These are phyloP conservation scores for Drosophila sturtevanti DNA, from an alignment of 1,140 invertebrate species.

Conservation along the genomic window DNA sequence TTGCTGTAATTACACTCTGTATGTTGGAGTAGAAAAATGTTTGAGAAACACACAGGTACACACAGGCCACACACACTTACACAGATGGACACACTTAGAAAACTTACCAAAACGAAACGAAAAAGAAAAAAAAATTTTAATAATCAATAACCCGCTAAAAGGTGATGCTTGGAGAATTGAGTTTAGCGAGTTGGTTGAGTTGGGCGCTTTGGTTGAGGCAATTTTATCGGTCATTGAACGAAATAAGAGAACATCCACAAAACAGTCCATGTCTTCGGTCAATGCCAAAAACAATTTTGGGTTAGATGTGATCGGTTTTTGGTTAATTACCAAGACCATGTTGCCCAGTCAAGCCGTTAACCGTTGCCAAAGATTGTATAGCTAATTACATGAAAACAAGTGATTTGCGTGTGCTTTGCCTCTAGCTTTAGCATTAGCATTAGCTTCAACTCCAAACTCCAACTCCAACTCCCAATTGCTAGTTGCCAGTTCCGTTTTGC, in stretches of 20 bases:
- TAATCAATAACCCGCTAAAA: slow-evolving; percentile 79
- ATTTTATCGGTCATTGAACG: slow-evolving; percentile 80
- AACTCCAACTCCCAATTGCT: slow-evolving; percentile 13
- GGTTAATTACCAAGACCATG: slow-evolving; percentile 66
- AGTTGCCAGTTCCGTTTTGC: slow-evolving; percentile 34
- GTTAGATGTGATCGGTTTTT: slow-evolving; percentile 73
- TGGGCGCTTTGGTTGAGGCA: slow-evolving; percentile 54
- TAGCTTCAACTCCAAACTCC: slow-evolving; percentile 34
- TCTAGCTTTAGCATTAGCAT: slow-evolving; percentile 31
- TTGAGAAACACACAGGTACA: slow-evolving; percentile 48
- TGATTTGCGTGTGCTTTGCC: slow-evolving; percentile 67
- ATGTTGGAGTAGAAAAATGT: slow-evolving; percentile 49
- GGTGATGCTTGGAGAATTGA: slow-evolving; percentile 34
- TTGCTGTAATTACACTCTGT: slow-evolving; percentile 72
- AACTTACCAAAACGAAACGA: slow-evolving; percentile 34
- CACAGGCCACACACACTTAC: slow-evolving; percentile 1
- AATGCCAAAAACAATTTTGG: slow-evolving; percentile 43
- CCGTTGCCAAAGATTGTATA: slow-evolving; percentile 26
- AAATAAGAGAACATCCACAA: slow-evolving; percentile 25
- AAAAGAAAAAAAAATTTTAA: slow-evolving; percentile 59
- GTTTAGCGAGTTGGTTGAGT: slow-evolving; percentile 34
- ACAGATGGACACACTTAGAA: too few species aligned
- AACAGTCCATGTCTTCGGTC: background rate
- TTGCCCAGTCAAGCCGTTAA: slow-evolving; percentile 45
- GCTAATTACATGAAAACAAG: slow-evolving; percentile 78